Percentiles rank a stretch among this genome's conserved stretches.
Conservation (phyloP, 2,888 invertebrate species). For the Phasia obesa region DNA sequence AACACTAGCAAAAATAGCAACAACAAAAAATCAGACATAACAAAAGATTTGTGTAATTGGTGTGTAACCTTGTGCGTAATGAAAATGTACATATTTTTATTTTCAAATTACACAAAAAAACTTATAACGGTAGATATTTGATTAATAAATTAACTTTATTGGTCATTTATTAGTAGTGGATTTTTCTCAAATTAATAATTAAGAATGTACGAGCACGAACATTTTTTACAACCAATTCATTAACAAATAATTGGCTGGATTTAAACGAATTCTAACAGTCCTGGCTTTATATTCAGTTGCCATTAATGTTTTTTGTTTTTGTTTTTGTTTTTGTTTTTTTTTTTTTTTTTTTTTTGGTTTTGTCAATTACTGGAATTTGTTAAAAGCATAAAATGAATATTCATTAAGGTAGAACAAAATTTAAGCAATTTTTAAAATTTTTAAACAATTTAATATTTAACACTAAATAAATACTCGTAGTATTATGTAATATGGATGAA, state of each 20-base stretch:
- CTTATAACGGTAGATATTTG: constrained; percentile 40
- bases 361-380: too few species aligned
- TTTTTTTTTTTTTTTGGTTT: too few species aligned
- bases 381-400: too few species aligned
- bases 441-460: background rate
- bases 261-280: constrained; percentile 6
- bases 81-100: constrained; percentile 57
- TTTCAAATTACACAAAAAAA: too few species aligned
- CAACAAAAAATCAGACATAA: constrained; percentile 21
- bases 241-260: constrained; percentile 51
- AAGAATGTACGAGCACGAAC: background rate
- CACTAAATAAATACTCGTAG: background rate
- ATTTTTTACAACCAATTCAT: constrained; percentile 38
- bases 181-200: constrained; percentile 29
- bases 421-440: background rate
- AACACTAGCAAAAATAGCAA: constrained; percentile 22
- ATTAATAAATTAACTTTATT: constrained; percentile 59
- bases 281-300: background rate
- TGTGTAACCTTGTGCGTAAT: constrained; percentile 69
- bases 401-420: background rate
- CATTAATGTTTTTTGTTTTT: background rate
- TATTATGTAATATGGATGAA: too few species aligned
- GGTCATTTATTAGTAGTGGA: constrained; percentile 6
- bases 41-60: constrained; percentile 49
- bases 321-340: too few species aligned